phyloP scores from a whole-genome alignment of 1,140 invertebrate species.

The Prorops nasuta region DNA sequence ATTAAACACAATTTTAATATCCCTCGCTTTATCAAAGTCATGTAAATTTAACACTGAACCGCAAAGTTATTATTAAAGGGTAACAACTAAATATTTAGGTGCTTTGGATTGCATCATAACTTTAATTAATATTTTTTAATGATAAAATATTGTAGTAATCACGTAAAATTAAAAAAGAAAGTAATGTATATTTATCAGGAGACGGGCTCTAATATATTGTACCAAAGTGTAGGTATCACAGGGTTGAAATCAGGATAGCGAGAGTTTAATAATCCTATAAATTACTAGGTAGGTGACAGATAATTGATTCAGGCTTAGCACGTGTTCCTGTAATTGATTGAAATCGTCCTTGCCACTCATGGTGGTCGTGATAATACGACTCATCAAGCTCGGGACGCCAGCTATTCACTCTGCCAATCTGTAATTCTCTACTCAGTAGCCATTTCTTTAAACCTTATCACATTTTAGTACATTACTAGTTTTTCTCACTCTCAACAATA shows the following conservation, averaged over 20 bases:
- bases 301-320: constrained; percentile 27
- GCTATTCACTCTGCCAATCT: no score
- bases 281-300: constrained; percentile 11
- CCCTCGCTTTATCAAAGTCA: no score
- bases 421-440: no score
- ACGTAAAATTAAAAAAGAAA: not conserved
- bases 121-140: constrained; percentile 1
- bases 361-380: constrained; percentile 5
- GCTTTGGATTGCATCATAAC: not conserved
- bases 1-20: no score
- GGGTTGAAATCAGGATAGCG: constrained; percentile 1
- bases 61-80: constrained; percentile 3
- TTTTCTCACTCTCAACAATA: constrained; percentile 9
- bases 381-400: constrained; percentile 1
- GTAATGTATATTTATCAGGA: not conserved
- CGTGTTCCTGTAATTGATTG: constrained; percentile 28
- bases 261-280: constrained; percentile 20
- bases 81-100: not conserved
- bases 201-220: constrained; percentile 1
- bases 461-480: constrained; percentile 2
- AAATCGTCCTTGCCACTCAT: constrained; percentile 19
- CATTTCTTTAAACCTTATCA: constrained; percentile 5
- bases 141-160: not conserved
- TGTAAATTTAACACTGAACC: no score
- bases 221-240: constrained; percentile 4